A percentile compares a stretch with the other conserved stretches of the same genome.
phyloP scores from a whole-genome alignment of 2,888 invertebrate species.

The Aplocera efformata region DNA sequence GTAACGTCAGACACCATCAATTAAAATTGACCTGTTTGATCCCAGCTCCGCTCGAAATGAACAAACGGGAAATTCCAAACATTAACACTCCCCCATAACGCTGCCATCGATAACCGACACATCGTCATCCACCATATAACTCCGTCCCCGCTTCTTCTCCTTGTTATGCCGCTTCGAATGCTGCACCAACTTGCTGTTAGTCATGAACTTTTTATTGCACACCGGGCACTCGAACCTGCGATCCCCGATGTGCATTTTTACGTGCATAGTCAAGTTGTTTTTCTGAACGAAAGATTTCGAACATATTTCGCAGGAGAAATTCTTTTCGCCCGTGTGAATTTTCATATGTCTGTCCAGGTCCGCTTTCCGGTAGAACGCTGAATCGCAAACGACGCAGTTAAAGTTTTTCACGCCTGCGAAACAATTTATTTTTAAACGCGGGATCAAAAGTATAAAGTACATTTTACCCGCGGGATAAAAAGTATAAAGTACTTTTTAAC shows the following conservation, averaged over 20 bases:
- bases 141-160: slow-evolving; percentile 33
- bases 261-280: slow-evolving; percentile 64
- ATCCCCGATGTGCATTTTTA: slow-evolving; percentile 62
- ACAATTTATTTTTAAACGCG: too few relatives aligned
- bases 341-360: slow-evolving; percentile 63
- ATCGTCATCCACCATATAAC: slow-evolving; percentile 5
- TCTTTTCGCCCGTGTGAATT: slow-evolving; percentile 63
- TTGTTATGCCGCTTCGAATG: slow-evolving; percentile 59
- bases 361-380: slow-evolving; percentile 61
- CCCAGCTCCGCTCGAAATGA: too few relatives aligned
- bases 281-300: slow-evolving; percentile 64
- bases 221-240: slow-evolving; percentile 51
- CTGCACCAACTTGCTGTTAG: slow-evolving; percentile 51
- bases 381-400: slow-evolving; percentile 53
- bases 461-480: too few relatives aligned
- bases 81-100: background rate
- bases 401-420: slow-evolving; percentile 52
- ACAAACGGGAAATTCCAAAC: too few relatives aligned
- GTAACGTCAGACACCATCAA: too few relatives aligned
- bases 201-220: slow-evolving; percentile 59
- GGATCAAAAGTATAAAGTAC: too few relatives aligned
- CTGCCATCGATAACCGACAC: background rate
- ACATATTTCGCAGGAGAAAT: slow-evolving; percentile 60
- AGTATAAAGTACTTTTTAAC: too few relatives aligned
- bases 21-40: too few relatives aligned